Base-by-base conservation (phyloP, 2,113 vertebrate genomes). In the Felis catus region DNA sequence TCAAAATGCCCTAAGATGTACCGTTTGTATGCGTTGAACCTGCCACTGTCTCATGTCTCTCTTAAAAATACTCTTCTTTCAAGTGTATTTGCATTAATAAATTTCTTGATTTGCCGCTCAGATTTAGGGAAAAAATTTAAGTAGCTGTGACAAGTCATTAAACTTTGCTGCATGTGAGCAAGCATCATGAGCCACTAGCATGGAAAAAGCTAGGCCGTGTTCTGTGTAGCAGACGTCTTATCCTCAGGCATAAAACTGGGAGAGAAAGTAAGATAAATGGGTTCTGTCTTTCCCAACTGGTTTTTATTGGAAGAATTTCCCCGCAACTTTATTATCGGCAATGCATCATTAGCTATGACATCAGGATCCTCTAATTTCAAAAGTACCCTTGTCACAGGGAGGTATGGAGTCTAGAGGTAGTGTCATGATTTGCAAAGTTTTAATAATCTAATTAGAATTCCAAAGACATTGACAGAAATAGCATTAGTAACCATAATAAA, bases 401-500 rank as follows among this genome's bases (percentile, higher is more conserved):
- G 94, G 85, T 91, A 39, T 87, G 66, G 89, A 80, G 79, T 98
- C 97, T 98, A 81, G 89, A 96, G 98, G 97, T 98, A 98, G 97
- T 98, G 96, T 97, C 98, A 98, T 98, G 98, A 99, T 98, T 99
- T 99, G 98, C 98, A 98, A 98, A 98, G 98, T 98, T 99, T 99
- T 99, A 98, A 98, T 98, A 98, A 98, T 98, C 98, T 98, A 98
- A 98, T 99, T 99, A 97, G 98, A 97, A 98, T 99, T 99, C 98
- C 93, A 98, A 97, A 97, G 98, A 97, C 97, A 97, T 98, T 97
- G 98, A 97, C 97, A 98, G 98, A 98, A 98, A 96, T 97, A 93
- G 96, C 89, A 76, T 96, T 98, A 96, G 83, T 97, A 97, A 90
- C 97, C 70, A 39, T 97, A 98, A 98, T 98, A 98, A 98, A 99